Evolutionary conservation across 2,888 invertebrate species (phyloP), one percentile per base, ranked within the genome.

Genomic region (Altica lythri): DNA sequence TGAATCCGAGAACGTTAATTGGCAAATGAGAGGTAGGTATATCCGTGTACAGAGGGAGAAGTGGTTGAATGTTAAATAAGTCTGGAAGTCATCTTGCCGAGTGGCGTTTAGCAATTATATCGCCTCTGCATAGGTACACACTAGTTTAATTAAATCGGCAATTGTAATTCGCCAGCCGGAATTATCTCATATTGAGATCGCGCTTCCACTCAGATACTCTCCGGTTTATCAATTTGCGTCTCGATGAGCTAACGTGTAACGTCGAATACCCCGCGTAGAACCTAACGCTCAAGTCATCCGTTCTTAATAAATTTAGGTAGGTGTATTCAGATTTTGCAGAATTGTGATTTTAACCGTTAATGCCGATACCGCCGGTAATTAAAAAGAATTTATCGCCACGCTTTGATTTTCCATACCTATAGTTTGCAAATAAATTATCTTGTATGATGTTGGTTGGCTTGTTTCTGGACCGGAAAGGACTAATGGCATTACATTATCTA

Each of bases 91-190:
- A 62, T 55, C 57, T 58, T 57, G 50, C 50, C 43, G 42, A 50
- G 50, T 43, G 61, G 63, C 63, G 64, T 65, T 67, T 66, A 65
- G 62, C 69, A 68, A 69, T 69, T 69, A 68, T 64, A 67, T 62
- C 59, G 66, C 62, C 61, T 63, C 63, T 64, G 64, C 63, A 65
- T 68, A 66, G 63, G 63, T 68, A 68, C 66, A 66, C 65, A 65
- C 59, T 63, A 62, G 68, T 69, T 70, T 70, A 70, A 70, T 70
- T 70, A 70, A 70, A 70, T 67, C 67, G 67, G 65, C 65, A 68
- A 68, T 70, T 70, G 69, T 68, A 67, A 68, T 69, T 69, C 68
- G 67, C 65, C 61, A 62, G 62, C 61, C 65, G 64, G 64, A 66
- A 66, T 68, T 65, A 69, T 69, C 69, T 68, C 62, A 63, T 65